phyloP scores from a whole-genome alignment of 2,888 invertebrate genomes.

The Tetragnatha montana region DNA sequence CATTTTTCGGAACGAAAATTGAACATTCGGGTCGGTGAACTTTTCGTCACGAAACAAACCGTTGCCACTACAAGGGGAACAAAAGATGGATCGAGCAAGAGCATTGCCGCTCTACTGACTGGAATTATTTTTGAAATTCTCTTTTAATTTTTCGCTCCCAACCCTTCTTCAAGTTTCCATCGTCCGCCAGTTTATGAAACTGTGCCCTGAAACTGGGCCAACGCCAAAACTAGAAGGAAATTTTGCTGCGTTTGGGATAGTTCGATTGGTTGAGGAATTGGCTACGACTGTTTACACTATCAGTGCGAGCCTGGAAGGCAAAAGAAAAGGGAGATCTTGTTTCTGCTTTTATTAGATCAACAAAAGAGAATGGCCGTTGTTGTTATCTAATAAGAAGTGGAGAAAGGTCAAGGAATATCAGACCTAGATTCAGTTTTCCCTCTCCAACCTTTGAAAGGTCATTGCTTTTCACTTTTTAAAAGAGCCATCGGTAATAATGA shows the following conservation, averaged over 20 bases:
- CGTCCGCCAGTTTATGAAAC: constrained; percentile 19
- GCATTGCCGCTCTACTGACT: constrained; percentile 38
- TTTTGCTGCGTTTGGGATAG: not conserved
- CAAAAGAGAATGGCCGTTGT: constrained; percentile 37
- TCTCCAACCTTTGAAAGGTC: constrained; percentile 9
- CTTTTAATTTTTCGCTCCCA: constrained; percentile 20
- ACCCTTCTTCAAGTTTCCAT: constrained; percentile 18
- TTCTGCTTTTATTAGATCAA: constrained; percentile 31
- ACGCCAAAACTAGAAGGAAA: constrained; percentile 39
- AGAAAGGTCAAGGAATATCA: constrained; percentile 47
- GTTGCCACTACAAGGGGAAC: constrained; percentile 32
- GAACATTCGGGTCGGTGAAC: constrained; percentile 29
- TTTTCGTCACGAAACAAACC: constrained; percentile 18
- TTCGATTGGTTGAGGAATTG: constrained; percentile 39
- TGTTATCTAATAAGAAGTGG: constrained; percentile 37
- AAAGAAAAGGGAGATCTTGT: constrained; percentile 18
- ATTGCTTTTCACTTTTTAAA: constrained; percentile 24
- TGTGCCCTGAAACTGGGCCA: constrained; percentile 29
- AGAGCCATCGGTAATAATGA: not conserved
- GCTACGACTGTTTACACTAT: constrained; percentile 43
- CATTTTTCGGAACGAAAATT: constrained; percentile 14
- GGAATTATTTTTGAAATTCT: constrained; percentile 29
- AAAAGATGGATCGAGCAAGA: constrained; percentile 16
- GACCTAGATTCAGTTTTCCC: constrained; percentile 51
- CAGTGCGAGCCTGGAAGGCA: not conserved